Percentiles rank a stretch among this genome's conserved stretches.
Evolutionary conservation across 2,113 vertebrate genomes (phyloP).

Genomic region (Solenodon paradoxus): DNA sequence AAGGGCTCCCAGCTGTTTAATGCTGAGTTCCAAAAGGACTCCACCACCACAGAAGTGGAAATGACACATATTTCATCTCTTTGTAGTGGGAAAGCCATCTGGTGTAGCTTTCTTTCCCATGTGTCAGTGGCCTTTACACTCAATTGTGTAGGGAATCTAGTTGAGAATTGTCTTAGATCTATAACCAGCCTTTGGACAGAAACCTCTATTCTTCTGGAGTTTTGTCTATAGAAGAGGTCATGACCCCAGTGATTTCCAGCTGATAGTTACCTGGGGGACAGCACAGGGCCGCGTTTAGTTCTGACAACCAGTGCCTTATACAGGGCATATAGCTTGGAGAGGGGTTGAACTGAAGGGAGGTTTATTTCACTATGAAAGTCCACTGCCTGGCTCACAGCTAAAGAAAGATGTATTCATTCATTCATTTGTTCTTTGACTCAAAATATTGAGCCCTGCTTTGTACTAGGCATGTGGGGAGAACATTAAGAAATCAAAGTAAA

Average conservation of each 20-base stretch:
- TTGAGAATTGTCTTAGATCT: slow-evolving; percentile 44
- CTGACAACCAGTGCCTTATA: background rate
- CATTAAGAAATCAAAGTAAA: background rate
- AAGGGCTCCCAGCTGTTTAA: slow-evolving; percentile 46
- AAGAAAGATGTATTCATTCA: background rate
- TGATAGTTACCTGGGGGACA: background rate
- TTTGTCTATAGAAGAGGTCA: background rate
- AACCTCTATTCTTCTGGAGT: slow-evolving; percentile 37
- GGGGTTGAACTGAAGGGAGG: background rate
- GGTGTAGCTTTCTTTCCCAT: slow-evolving; percentile 18
- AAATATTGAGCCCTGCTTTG: background rate
- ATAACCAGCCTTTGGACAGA: slow-evolving; percentile 37
- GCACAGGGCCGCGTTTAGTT: background rate
- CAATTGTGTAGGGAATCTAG: background rate
- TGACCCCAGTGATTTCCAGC: background rate
- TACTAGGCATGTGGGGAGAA: background rate
- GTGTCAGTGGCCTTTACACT: slow-evolving; percentile 15
- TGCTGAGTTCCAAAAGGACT: slow-evolving; percentile 29
- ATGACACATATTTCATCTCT: slow-evolving; percentile 39
- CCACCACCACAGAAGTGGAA: slow-evolving; percentile 10
- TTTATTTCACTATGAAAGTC: background rate
- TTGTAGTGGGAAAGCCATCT: slow-evolving; percentile 58
- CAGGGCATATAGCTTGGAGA: background rate
- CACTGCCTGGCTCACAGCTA: background rate
- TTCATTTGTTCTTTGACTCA: background rate